A percentile compares a stretch with the other conserved stretches of the same genome.
Conservation (phyloP, 2,888 invertebrate species). For the Cenopis cana region DNA sequence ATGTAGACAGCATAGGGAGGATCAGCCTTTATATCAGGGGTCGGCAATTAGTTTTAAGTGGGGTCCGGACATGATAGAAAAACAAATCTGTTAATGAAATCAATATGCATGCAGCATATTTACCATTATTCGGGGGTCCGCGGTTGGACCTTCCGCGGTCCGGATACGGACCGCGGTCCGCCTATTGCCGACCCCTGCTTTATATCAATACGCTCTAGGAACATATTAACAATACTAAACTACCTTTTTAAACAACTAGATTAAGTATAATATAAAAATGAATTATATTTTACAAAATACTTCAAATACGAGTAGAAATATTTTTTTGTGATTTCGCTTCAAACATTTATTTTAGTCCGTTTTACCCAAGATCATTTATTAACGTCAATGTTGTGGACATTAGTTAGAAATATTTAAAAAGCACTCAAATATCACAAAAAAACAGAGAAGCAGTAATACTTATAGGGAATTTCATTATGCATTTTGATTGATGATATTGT, state of each 20-base stretch:
- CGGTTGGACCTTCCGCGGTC: no score
- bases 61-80: no score
- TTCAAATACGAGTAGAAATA: background rate
- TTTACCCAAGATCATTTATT: background rate
- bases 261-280: background rate
- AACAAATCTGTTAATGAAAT: no score
- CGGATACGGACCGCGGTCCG: no score
- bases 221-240: background rate
- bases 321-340: background rate
- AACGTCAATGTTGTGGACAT: no score
- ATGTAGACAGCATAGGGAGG: constrained; percentile 58
- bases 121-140: no score
- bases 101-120: no score
- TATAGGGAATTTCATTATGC: background rate
- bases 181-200: no score
- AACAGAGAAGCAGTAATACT: background rate
- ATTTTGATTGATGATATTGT: background rate
- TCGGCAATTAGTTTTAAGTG: no score
- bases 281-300: background rate
- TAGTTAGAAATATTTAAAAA: background rate
- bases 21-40: constrained; percentile 48
- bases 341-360: background rate
- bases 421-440: background rate
- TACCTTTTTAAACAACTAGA: background rate
- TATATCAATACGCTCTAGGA: background rate